Evolutionary conservation across 2,888 invertebrate species (phyloP).

Genomic region (Linnaemya vulpina): DNA sequence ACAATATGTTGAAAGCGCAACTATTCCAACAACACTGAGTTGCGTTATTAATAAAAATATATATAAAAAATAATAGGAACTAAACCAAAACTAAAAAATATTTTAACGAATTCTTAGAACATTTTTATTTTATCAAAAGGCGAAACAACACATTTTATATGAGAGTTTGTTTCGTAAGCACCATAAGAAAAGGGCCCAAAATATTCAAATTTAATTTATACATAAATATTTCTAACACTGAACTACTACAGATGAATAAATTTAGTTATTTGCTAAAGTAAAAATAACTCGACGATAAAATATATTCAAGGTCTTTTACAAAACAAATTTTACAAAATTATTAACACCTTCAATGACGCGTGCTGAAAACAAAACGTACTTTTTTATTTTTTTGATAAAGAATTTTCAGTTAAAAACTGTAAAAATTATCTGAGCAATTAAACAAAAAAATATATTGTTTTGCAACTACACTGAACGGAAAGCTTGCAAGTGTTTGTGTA

Average conservation of each 20-base stretch:
- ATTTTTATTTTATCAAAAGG: no score
- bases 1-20: no score
- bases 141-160: no score
- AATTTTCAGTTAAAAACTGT: conserved; percentile 1
- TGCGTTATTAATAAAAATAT: no score
- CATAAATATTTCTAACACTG: not conserved
- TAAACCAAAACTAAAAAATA: no score
- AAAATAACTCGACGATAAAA: not conserved
- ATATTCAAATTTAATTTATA: no score
- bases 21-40: no score
- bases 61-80: no score
- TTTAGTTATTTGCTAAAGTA: not conserved
- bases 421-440: not conserved
- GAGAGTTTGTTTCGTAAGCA: no score
- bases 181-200: no score
- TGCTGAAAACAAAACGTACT: not conserved
- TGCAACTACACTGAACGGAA: not conserved
- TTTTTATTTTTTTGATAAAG: not conserved
- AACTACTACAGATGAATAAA: no score
- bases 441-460: conserved; percentile 1
- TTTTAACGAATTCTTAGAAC: no score
- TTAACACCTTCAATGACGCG: not conserved
- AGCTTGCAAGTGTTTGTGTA: not conserved
- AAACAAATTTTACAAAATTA: not conserved
- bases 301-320: not conserved